Evolutionary conservation across 2,113 vertebrate genomes (phyloP), one percentile per base, ranked within the genome.

Genomic region (Camelus dromedarius): DNA sequence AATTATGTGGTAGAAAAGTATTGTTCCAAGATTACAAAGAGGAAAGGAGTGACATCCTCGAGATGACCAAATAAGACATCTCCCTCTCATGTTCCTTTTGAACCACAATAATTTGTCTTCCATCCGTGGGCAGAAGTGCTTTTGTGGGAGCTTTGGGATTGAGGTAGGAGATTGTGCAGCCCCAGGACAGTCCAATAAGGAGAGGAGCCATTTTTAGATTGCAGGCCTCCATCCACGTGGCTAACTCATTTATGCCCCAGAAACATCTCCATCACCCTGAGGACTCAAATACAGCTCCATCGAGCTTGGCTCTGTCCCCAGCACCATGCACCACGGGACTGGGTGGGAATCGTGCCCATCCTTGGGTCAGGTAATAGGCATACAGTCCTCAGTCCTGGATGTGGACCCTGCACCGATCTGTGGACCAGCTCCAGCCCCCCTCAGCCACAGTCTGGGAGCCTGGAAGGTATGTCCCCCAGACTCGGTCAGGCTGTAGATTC

Each of bases 1-100:
- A 69, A 86, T 69, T 54, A 75, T 54, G 19, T 35, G 32, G 15
- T 52, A 73, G 11, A 38, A 82, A 88, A 92, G 3, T 60, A 58
- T 54, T 50, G 18, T 54, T 93, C 5, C 95, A 96, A 85, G 60
- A 85, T 80, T 72, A 62, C n/a, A 69, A 87, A 89, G 32, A 69
- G n/a, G 38, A 35, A 54, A 87, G 32, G 66, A 50, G 52, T 35
- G 16, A 91, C 24, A 12, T 73, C 42, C 73, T 42, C 42, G 52
- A 89, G 66, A 52, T 32, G 14, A 60, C 24, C 10, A 12, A 46
- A 60, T 72, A 82, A 83, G 54, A 69, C 16, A 60, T 60, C 16
- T 13, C 24, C 3, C 3, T 30, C 12, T 62, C 16, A 62, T 52
- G 62, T 60, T 56, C 58, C 2, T 28, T 56, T 38, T 58, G 22